These are phyloP conservation scores for Tachysurus fulvidraco DNA, from an alignment of 2,113 vertebrate species.

Conservation along the genomic window DNA sequence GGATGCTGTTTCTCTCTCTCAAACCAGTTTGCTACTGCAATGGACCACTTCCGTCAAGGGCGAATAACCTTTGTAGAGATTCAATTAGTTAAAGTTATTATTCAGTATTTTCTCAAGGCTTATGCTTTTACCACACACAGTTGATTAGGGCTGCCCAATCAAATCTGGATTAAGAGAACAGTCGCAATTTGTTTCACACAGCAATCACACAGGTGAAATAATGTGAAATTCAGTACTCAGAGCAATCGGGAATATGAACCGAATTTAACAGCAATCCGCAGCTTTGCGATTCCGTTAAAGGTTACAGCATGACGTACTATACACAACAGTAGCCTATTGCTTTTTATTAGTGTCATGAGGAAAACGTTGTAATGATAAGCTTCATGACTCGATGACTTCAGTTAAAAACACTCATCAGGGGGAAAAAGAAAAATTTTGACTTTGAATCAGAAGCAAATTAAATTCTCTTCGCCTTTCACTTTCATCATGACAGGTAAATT, in stretches of 20 bases:
- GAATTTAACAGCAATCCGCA: neutral
- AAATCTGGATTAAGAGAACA: neutral
- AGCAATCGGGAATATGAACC: neutral
- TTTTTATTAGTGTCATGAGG: neutral
- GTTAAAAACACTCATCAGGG: neutral
- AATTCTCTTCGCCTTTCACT: neutral
- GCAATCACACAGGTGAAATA: neutral
- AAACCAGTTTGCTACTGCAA: neutral
- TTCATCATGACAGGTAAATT: neutral
- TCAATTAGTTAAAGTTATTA: slow-evolving; percentile 18
- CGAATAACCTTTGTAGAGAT: slow-evolving; percentile 18
- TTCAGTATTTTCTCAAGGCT: neutral
- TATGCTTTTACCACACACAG: neutral
- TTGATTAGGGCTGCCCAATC: neutral
- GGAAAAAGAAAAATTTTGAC: neutral
- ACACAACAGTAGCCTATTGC: neutral
- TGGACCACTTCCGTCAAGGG: slow-evolving; percentile 16
- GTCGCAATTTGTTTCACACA: neutral
- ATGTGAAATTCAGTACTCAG: neutral
- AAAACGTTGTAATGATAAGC: neutral
- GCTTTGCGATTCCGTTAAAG: neutral
- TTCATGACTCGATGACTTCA: neutral
- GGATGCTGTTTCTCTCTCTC: slow-evolving; percentile 8
- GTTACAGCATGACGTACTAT: neutral
- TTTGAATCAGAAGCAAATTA: neutral